A percentile compares a stretch with the other conserved stretches of the same genome.
Evolutionary conservation across 2,113 vertebrate species (phyloP).

Genomic region (Irena cyanogastra): DNA sequence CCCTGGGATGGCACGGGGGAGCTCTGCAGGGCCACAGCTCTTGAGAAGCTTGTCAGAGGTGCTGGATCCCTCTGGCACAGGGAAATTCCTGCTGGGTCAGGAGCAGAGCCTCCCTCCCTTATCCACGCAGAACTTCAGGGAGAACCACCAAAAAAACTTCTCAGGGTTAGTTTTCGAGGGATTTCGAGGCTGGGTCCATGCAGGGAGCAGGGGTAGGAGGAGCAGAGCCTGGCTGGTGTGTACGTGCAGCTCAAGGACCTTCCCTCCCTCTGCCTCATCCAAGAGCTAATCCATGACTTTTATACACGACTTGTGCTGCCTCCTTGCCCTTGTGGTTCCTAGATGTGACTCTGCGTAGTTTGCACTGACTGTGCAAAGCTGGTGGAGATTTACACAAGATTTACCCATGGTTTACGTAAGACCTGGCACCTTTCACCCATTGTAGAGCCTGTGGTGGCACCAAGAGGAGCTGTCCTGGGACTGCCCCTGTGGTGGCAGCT

Average conservation of each 20-base stretch:
- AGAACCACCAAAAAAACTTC: neutral
- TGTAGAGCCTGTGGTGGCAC: rapidly evolving
- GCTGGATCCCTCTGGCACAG: no score
- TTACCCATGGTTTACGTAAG: neutral
- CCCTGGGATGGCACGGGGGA: neutral
- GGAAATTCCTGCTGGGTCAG: neutral
- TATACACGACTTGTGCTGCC: rapidly evolving
- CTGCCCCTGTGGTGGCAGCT: neutral
- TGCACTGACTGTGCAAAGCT: neutral
- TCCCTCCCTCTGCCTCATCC: no score
- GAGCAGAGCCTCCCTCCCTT: neutral
- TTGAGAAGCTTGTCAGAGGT: neutral
- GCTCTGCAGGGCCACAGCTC: neutral
- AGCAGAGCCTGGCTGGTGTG: neutral
- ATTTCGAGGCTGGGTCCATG: neutral
- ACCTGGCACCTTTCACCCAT: neutral
- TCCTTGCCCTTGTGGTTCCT: neutral
- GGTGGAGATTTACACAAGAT: neutral
- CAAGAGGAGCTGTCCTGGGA: neutral
- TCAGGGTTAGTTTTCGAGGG: neutral
- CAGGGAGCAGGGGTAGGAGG: neutral
- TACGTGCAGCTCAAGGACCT: neutral
- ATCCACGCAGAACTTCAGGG: neutral
- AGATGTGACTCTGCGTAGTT: neutral
- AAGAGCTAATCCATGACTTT: neutral